Conservation (phyloP, 2,113 vertebrate species). For the Mirounga angustirostris region DNA sequence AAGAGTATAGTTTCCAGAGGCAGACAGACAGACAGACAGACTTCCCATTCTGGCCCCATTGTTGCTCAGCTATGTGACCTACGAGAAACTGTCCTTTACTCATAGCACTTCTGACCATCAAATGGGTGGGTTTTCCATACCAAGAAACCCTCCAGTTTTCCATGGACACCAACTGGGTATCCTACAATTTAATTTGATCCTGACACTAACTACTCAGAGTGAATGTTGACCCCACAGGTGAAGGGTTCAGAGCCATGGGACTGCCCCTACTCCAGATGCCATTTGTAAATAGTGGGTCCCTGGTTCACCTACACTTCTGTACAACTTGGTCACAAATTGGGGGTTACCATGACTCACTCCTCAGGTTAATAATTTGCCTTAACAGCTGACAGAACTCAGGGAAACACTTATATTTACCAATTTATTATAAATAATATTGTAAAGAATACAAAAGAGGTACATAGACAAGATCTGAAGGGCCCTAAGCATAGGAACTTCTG, state of each 20-base stretch:
- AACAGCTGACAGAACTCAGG: not conserved
- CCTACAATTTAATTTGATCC: not conserved
- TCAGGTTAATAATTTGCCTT: not conserved
- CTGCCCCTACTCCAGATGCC: not conserved
- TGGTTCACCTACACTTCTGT: not conserved
- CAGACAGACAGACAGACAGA: not conserved
- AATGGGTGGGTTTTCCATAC: not conserved
- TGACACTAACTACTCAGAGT: not conserved
- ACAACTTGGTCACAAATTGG: not conserved
- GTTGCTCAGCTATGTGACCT: not conserved
- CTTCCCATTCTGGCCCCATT: not conserved
- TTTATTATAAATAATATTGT: not conserved
- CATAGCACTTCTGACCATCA: not conserved
- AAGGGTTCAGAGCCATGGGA: not conserved
- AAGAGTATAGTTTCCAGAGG: not conserved
- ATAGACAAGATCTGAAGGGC: not conserved
- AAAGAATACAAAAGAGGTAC: not conserved
- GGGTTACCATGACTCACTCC: not conserved
- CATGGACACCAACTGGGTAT: not conserved
- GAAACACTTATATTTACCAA: not conserved
- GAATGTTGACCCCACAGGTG: not conserved
- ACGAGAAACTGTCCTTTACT: too few relatives aligned
- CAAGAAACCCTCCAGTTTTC: not conserved
- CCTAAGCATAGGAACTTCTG: not conserved
- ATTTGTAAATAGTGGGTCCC: too few relatives aligned